Conservation (phyloP, 2,113 vertebrate genomes). For the Erythrolamprus reginae region DNA sequence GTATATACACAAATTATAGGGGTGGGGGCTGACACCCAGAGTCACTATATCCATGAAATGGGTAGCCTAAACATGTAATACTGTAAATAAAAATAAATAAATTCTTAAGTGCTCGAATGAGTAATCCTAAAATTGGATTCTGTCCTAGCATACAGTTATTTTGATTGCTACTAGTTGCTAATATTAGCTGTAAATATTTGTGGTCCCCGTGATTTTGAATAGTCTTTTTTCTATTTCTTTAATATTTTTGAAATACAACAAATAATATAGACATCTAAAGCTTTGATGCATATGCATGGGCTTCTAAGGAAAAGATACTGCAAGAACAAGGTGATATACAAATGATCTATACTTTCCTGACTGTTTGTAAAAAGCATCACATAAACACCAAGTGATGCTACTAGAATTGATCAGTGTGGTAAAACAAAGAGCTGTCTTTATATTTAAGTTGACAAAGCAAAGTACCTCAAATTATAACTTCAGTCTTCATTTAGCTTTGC, state of each 20-base stretch:
- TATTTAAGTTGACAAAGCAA: not conserved
- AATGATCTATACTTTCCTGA: not conserved
- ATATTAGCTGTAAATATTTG: not conserved
- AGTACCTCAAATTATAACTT: not conserved
- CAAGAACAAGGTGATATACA: not conserved
- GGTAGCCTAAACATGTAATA: not conserved
- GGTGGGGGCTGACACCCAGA: not conserved
- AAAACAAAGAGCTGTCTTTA: not conserved
- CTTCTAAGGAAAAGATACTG: not conserved
- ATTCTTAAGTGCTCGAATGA: not conserved
- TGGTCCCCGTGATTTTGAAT: not conserved
- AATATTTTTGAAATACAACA: not conserved
- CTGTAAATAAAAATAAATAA: not conserved
- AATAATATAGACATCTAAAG: not conserved
- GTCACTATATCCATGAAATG: not conserved
- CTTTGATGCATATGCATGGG: not conserved
- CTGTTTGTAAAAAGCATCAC: too few species aligned
- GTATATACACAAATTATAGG: too few species aligned
- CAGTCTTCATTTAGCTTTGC: not conserved
- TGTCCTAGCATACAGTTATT: not conserved
- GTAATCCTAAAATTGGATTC: not conserved
- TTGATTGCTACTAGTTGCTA: not conserved
- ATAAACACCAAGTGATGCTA: not conserved
- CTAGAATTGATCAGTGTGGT: not conserved
- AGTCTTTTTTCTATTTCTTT: not conserved